These are phyloP conservation scores for Luehdorfia chinensis DNA, from an alignment of 1,140 invertebrate species.

Conservation along the genomic window DNA sequence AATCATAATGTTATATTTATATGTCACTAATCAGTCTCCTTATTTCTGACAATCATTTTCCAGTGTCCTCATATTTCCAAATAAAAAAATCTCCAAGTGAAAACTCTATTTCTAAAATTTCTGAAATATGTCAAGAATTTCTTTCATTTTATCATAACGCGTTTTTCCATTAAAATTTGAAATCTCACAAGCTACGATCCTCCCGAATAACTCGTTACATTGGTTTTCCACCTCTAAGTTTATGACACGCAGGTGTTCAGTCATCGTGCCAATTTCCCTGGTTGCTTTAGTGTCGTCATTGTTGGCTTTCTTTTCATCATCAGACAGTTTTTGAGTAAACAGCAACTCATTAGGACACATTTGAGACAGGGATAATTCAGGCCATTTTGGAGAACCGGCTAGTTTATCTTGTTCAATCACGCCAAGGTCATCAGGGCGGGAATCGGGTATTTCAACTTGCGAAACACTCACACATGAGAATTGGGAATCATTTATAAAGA, in stretches of 20 bases:
- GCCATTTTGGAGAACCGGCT: neutral
- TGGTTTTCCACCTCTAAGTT: neutral
- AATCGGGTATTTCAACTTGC: neutral
- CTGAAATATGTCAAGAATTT: slow-evolving; percentile 2
- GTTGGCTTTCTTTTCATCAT: neutral
- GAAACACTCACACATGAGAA: neutral
- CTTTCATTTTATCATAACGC: slow-evolving; percentile 6
- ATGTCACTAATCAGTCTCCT: too few relatives aligned
- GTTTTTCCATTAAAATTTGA: neutral
- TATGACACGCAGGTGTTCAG: neutral
- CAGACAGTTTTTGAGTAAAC: neutral
- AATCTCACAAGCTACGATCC: neutral
- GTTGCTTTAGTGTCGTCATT: neutral
- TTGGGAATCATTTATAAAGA: too few relatives aligned
- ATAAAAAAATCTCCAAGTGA: too few relatives aligned
- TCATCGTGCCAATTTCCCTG: slow-evolving; percentile 2
- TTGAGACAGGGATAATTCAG: neutral
- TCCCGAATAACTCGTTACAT: slow-evolving; percentile 2
- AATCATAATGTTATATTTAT: too few relatives aligned
- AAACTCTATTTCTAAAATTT: neutral
- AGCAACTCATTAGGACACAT: neutral
- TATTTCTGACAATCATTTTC: too few relatives aligned
- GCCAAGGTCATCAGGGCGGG: neutral
- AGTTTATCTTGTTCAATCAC: neutral
- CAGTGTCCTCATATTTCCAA: too few relatives aligned